Conservation (phyloP, 2,888 invertebrate genomes). For the Euproctis similis region DNA sequence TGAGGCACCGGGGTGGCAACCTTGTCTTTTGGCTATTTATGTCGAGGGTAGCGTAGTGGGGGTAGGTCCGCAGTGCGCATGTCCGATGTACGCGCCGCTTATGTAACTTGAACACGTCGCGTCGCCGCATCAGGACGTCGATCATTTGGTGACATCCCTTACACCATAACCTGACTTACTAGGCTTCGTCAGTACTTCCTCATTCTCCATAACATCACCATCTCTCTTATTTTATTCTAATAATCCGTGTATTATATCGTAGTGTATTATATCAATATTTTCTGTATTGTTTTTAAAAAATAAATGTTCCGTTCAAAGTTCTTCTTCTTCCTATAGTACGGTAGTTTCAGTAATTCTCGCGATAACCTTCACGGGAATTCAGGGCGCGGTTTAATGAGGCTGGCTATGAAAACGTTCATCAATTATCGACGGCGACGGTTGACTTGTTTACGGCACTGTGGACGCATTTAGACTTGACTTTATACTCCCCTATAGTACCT, state of each 20-base stretch:
- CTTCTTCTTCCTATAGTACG: no score
- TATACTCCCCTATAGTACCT: conserved; percentile 41
- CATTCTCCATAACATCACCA: no score
- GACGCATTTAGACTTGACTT: conserved; percentile 69
- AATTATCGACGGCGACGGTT: conserved; percentile 68
- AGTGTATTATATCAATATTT: no score
- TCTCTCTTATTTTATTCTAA: no score
- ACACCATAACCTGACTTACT: conserved; percentile 11
- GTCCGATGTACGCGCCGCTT: conserved; percentile 54
- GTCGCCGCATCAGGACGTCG: conserved; percentile 30
- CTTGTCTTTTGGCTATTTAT: conserved; percentile 75
- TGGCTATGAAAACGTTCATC: conserved; percentile 67
- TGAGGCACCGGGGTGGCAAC: conserved; percentile 68
- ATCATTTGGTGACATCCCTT: conserved; percentile 21
- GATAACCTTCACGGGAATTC: conserved; percentile 62
- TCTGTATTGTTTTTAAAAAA: no score
- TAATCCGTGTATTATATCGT: no score
- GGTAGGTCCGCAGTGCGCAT: conserved; percentile 58
- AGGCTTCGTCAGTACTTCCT: no score
- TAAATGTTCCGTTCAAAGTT: no score
- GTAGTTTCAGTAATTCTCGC: conserved; percentile 43
- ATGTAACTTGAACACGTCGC: conserved; percentile 56
- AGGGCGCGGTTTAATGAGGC: conserved; percentile 70
- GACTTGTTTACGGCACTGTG: conserved; percentile 66
- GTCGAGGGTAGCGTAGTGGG: conserved; percentile 58